A percentile compares a stretch with the other conserved stretches of the same genome.
Evolutionary conservation across 2,888 invertebrate species (phyloP).

Genomic region (Embidobia sp.): DNA sequence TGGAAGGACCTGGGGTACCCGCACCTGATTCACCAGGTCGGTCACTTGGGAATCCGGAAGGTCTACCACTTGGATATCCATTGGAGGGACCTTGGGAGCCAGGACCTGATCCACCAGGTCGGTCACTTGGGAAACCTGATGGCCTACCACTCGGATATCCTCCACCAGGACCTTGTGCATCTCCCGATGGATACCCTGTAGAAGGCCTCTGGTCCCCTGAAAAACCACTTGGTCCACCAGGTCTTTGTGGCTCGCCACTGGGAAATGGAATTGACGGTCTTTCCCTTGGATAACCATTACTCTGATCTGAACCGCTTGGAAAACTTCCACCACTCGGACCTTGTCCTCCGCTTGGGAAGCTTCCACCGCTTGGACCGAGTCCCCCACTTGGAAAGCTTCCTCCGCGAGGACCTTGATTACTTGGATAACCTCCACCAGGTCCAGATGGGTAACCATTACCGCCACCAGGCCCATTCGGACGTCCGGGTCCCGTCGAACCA

Average conservation of each 20-base stretch:
- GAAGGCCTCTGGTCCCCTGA: conserved; percentile 64
- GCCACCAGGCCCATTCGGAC: conserved; percentile 60
- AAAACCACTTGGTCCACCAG: conserved; percentile 64
- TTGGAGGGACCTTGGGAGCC: conserved; percentile 58
- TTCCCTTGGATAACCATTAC: conserved; percentile 71
- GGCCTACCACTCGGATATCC: conserved; percentile 72
- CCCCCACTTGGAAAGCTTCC: conserved; percentile 2
- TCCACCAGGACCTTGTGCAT: conserved; percentile 72
- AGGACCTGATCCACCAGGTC: conserved; percentile 64
- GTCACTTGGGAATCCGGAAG: conserved; percentile 74
- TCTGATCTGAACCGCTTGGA: no score
- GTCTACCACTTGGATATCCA: conserved; percentile 63
- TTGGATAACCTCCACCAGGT: conserved; percentile 48
- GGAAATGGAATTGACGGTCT: conserved; percentile 70
- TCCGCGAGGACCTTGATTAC: conserved; percentile 46
- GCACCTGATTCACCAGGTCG: conserved; percentile 22
- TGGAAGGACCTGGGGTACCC: no score
- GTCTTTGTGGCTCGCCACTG: conserved; percentile 62
- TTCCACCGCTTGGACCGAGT: conserved; percentile 52
- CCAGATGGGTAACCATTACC: conserved; percentile 65
- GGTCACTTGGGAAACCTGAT: conserved; percentile 10
- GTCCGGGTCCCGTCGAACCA: background rate
- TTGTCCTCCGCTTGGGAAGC: conserved; percentile 67
- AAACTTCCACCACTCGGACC: conserved; percentile 52
- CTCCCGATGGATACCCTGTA: conserved; percentile 59